Percentiles rank a stretch among this genome's conserved stretches.
phyloP scores from a whole-genome alignment of 2,888 invertebrate genomes.

The Macaria notata region DNA sequence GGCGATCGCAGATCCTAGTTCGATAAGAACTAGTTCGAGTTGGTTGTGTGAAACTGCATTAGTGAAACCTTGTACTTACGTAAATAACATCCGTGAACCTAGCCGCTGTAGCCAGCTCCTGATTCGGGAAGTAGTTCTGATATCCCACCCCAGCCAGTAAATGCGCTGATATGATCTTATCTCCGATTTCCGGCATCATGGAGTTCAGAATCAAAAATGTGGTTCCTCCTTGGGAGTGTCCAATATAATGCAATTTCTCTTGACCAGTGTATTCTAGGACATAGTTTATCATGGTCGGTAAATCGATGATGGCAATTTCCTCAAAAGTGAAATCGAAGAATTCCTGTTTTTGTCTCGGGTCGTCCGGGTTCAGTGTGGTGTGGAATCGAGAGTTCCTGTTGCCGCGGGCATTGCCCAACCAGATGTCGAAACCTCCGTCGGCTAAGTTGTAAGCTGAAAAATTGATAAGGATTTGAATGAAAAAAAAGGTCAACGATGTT shows the following conservation, averaged over 20 bases:
- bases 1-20: too few species aligned
- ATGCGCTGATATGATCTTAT: constrained; percentile 59
- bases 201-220: constrained; percentile 55
- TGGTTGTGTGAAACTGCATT: too few species aligned
- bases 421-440: constrained; percentile 87
- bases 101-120: constrained; percentile 35
- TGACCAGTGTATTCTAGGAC: constrained; percentile 47
- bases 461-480: not conserved
- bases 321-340: constrained; percentile 70
- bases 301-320: constrained; percentile 60
- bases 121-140: constrained; percentile 50
- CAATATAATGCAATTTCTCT: constrained; percentile 61
- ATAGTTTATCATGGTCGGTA: constrained; percentile 65
- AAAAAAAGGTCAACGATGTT: too few species aligned
- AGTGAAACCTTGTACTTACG: constrained; percentile 45
- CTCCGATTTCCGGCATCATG: constrained; percentile 56
- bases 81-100: constrained; percentile 47
- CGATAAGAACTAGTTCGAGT: too few species aligned
- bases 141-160: constrained; percentile 64
- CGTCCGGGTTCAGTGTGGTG: constrained; percentile 52
- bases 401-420: constrained; percentile 92
- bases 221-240: constrained; percentile 72
- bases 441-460: constrained; percentile 84
- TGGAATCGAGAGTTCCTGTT: constrained; percentile 87
- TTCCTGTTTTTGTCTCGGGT: constrained; percentile 33